Base-by-base conservation (phyloP, 2,888 invertebrate genomes). In the Folsomia manolachei region DNA sequence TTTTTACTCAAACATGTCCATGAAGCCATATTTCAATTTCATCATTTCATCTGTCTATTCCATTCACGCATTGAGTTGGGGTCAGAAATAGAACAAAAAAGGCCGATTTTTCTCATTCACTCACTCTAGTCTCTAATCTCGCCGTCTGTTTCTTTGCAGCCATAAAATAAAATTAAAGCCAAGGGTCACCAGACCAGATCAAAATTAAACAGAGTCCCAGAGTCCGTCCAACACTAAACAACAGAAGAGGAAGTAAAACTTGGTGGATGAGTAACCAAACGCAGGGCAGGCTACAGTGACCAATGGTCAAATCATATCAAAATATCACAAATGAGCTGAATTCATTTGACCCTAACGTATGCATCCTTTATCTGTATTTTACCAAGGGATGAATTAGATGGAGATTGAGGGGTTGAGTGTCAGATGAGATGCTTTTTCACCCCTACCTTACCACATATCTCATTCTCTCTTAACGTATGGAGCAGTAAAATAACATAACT, bases 1-100 rank as follows among this genome's bases (percentile, higher is more conserved):
- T 71, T 65, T 63, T 70, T 63, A 51, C 51, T 24, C 56, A 18
- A 39, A 21, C 52, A 53, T 67, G 67, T 67, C 64, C 64, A 70
- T 39, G 7, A 9, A 39, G 65, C 60, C 66, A 73, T 76, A 77
- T 77, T 76, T 79, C 76, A 79, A 77, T 78, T 76, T 73, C 73
- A 75, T 71, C 39, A 71, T 72, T 75, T 75, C 77, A 79, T 79
- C 75, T 77, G 78, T 76, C 76, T 70, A 72, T 68, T 67, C 69
- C 72, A 72, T 69, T 74, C 64, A 72, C 63, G 63, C 61, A 23
- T 66, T 71, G 68, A 69, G 65, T 61, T 69, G 75, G 76, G 79
- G 79, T 79, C 79, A 79, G 77, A 79, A 77, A 77, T 79, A 77
- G 76, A 79, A 79, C 79, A 79, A 79, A 78, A 75, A 67, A 66